A percentile compares a stretch with the other conserved stretches of the same genome.
Evolutionary conservation across 2,113 vertebrate species (phyloP).

Genomic region (Oryzias melastigma): DNA sequence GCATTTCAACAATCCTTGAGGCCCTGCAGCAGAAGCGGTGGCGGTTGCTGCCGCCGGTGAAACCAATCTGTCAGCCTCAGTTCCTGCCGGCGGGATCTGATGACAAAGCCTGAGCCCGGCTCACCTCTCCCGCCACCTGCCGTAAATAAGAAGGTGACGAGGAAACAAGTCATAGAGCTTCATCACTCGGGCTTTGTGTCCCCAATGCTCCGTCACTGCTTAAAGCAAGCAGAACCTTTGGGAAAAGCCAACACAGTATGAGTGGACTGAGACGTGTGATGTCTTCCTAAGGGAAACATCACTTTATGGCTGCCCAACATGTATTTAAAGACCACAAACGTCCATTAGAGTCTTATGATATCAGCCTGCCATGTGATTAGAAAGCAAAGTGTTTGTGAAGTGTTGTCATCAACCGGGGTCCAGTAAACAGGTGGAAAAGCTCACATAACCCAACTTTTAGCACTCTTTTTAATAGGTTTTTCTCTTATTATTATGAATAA

Average conservation of each 20-base stretch:
- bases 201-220: background rate
- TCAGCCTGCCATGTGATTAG: constrained; percentile 46
- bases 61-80: constrained; percentile 55
- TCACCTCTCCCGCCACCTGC: constrained; percentile 41
- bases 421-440: constrained; percentile 33
- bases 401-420: constrained; percentile 5
- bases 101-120: constrained; percentile 36
- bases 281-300: constrained; percentile 21
- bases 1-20: constrained; percentile 5
- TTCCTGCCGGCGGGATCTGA: constrained; percentile 57
- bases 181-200: constrained; percentile 9
- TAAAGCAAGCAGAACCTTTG: constrained; percentile 4
- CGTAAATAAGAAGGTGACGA: constrained; percentile 46
- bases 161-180: background rate
- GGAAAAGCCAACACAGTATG: background rate
- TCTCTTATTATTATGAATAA: background rate
- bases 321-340: constrained; percentile 43
- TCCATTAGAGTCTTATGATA: constrained; percentile 49
- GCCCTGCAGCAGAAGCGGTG: constrained; percentile 9
- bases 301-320: constrained; percentile 21
- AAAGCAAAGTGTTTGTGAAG: constrained; percentile 33
- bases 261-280: constrained; percentile 4
- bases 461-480: background rate
- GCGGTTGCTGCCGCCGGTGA: constrained; percentile 25
- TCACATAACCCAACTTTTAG: background rate